Conservation (phyloP, 2,797 vertebrate genomes). For the Anniella stebbinsi region DNA sequence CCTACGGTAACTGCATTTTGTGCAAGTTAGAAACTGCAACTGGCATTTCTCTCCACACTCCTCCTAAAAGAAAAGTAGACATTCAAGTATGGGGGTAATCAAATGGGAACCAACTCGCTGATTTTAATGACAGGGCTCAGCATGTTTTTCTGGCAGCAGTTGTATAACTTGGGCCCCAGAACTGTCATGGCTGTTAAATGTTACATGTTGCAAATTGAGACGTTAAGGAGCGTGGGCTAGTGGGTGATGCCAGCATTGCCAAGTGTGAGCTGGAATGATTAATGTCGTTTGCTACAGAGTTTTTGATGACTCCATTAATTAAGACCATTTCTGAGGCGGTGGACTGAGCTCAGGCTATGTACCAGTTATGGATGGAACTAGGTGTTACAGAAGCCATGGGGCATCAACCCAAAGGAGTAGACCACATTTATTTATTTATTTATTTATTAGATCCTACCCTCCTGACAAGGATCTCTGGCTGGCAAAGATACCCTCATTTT, state of each 20-base stretch:
- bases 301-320: slow-evolving; percentile 71
- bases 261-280: slow-evolving; percentile 59
- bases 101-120: slow-evolving; percentile 26
- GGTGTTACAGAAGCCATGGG: not conserved
- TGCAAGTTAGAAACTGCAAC: not conserved
- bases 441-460: not conserved
- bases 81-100: slow-evolving; percentile 31
- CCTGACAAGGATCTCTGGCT: no score
- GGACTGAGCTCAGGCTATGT: not conserved
- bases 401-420: not conserved
- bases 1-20: not conserved
- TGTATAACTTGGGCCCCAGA: slow-evolving; percentile 39
- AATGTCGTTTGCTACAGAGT: slow-evolving; percentile 56
- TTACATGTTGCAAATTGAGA: slow-evolving; percentile 55
- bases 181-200: slow-evolving; percentile 30
- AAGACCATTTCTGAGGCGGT: slow-evolving; percentile 42
- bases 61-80: not conserved
- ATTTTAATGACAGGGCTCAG: slow-evolving; percentile 45
- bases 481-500: not conserved
- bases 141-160: slow-evolving; percentile 24
- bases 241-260: slow-evolving; percentile 48
- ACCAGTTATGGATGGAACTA: not conserved
- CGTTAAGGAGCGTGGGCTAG: slow-evolving; percentile 50
- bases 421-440: not conserved
- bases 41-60: not conserved